Percentiles rank a stretch among this genome's conserved stretches.
These are phyloP conservation scores for Callyntrura guangdongensis DNA, from an alignment of 2,888 invertebrate genomes.

Conservation along the genomic window DNA sequence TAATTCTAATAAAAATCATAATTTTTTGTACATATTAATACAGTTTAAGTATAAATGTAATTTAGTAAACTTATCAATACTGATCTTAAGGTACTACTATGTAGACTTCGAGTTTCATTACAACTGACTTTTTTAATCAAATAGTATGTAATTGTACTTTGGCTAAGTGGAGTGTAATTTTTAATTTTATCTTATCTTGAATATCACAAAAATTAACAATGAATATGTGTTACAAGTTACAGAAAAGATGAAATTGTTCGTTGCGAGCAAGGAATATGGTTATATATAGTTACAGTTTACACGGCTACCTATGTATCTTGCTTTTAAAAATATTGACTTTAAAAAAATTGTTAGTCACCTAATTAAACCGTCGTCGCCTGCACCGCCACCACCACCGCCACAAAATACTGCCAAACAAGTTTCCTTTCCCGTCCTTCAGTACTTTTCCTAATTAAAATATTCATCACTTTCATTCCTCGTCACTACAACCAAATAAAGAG, in stretches of 20 bases:
- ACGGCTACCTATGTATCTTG: too few relatives aligned
- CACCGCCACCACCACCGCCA: constrained; percentile 29
- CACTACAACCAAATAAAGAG: constrained; percentile 13
- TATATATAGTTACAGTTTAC: constrained; percentile 4
- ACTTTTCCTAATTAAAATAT: constrained; percentile 1
- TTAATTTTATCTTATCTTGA: background rate
- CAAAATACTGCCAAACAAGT: constrained; percentile 31
- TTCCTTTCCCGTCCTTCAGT: background rate
- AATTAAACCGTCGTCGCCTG: background rate
- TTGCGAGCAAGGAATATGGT: background rate
- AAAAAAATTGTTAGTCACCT: background rate
- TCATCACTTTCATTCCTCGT: constrained; percentile 24
- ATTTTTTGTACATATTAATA: constrained; percentile 75
- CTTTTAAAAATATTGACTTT: background rate
- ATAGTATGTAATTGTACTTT: background rate
- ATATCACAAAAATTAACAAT: too few relatives aligned
- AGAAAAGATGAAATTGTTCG: background rate
- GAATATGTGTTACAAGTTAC: too few relatives aligned
- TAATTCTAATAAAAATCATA: constrained; percentile 32
- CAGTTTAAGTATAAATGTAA: background rate
- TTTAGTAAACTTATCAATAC: constrained; percentile 30
- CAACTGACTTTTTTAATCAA: constrained; percentile 57
- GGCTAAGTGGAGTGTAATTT: constrained; percentile 2
- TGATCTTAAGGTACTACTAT: constrained; percentile 54
- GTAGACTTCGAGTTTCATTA: constrained; percentile 57